phyloP scores from a whole-genome alignment of 2,888 invertebrate species.

The Pseudeuparius sepicola region DNA sequence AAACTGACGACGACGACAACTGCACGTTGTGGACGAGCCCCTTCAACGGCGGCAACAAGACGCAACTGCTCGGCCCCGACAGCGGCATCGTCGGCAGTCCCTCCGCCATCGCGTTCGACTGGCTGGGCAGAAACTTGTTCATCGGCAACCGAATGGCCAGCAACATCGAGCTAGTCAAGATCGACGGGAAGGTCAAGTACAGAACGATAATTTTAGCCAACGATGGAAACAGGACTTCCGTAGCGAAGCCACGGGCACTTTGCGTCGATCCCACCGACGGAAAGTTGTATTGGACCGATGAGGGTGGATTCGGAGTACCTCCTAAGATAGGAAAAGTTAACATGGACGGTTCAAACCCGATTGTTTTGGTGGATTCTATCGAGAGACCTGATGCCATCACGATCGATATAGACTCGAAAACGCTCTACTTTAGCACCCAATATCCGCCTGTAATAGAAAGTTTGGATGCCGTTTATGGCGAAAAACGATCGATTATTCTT shows the following conservation, averaged over 20 bases:
- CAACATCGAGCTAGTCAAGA: constrained; percentile 80
- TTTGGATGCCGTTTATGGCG: constrained; percentile 59
- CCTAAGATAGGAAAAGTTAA: constrained; percentile 83
- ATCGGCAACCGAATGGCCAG: constrained; percentile 84
- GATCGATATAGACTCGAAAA: constrained; percentile 70
- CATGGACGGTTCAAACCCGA: constrained; percentile 83
- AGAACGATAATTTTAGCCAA: constrained; percentile 81
- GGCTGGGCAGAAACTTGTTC: constrained; percentile 91
- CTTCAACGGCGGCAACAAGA: constrained; percentile 75
- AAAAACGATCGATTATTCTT: constrained; percentile 56
- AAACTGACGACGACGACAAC: constrained; percentile 64
- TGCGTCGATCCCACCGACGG: constrained; percentile 90
- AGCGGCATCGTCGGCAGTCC: constrained; percentile 86
- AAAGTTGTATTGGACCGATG: constrained; percentile 93
- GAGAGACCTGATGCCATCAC: constrained; percentile 76
- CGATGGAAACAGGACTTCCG: constrained; percentile 74
- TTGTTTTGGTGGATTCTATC: constrained; percentile 59
- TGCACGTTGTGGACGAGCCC: constrained; percentile 80
- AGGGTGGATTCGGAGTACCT: constrained; percentile 82
- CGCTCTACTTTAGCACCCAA: constrained; percentile 80
- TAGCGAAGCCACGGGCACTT: constrained; percentile 79
- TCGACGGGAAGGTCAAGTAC: constrained; percentile 76
- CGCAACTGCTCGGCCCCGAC: constrained; percentile 70
- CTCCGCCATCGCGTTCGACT: constrained; percentile 88
- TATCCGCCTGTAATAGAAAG: constrained; percentile 61